phyloP scores from a whole-genome alignment of 2,797 vertebrate species.

The Lacerta viridis region DNA sequence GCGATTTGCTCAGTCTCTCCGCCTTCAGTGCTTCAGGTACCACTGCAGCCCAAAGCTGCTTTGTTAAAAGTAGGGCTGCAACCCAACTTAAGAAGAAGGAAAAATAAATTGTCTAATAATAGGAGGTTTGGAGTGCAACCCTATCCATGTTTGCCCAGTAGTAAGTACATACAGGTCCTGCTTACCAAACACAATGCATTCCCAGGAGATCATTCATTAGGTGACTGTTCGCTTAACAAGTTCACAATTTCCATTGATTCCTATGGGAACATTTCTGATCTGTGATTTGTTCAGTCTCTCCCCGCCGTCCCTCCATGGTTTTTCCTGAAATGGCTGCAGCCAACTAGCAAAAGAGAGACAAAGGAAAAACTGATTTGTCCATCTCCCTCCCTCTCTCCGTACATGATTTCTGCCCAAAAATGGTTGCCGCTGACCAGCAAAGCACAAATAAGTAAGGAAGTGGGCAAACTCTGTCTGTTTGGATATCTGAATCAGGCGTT shows the following conservation, averaged over 20 bases:
- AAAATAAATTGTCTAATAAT: not conserved
- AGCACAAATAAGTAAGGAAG: no score
- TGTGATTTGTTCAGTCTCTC: no score
- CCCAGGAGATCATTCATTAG: not conserved
- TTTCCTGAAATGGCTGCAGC: no score
- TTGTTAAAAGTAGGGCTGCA: not conserved
- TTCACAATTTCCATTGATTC: not conserved
- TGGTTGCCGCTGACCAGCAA: no score
- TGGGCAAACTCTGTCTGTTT: not conserved
- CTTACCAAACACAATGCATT: no score
- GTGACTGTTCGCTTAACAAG: not conserved
- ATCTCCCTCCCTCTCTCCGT: no score
- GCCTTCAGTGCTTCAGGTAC: slow-evolving; percentile 93
- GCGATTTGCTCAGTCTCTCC: slow-evolving; percentile 85
- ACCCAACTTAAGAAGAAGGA: not conserved
- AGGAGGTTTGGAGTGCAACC: not conserved
- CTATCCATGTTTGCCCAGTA: not conserved
- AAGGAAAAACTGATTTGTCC: no score
- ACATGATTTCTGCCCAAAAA: no score
- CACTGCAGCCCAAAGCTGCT: not conserved
- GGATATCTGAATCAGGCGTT: not conserved
- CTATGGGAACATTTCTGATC: no score
- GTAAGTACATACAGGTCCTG: not conserved
- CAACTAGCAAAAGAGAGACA: no score
- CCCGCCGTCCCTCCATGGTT: no score